Evolutionary conservation across 2,888 invertebrate genomes (phyloP).

Genomic region (Linyphia triangularis): DNA sequence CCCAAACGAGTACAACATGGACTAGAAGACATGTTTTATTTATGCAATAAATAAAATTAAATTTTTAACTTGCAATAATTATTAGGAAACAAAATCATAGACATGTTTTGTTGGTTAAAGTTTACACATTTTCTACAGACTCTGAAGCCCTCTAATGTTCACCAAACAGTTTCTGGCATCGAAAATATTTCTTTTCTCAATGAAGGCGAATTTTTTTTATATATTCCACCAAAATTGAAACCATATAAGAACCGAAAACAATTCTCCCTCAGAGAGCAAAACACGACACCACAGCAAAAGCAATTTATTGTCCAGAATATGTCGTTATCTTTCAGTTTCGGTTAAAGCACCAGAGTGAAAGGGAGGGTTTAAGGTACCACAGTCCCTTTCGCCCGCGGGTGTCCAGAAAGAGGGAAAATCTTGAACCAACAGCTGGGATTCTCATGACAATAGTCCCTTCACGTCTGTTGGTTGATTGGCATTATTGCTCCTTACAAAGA

Average conservation of each 20-base stretch:
- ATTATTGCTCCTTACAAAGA: slow-evolving; percentile 62
- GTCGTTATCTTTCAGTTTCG: slow-evolving; percentile 20
- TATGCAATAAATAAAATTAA: too few relatives aligned
- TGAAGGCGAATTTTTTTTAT: too few relatives aligned
- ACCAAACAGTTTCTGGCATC: too few relatives aligned
- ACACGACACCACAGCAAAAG: slow-evolving; percentile 13
- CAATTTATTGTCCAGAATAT: slow-evolving; percentile 34
- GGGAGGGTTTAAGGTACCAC: slow-evolving; percentile 18
- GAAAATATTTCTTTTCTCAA: too few relatives aligned
- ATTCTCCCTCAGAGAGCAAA: slow-evolving; percentile 32
- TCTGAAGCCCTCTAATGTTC: too few relatives aligned
- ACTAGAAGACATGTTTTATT: too few relatives aligned
- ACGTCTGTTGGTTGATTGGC: slow-evolving; percentile 49
- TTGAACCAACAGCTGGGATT: slow-evolving; percentile 44
- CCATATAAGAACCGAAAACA: slow-evolving; percentile 3
- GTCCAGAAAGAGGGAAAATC: slow-evolving; percentile 44
- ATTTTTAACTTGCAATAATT: too few relatives aligned
- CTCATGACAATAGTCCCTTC: slow-evolving; percentile 40
- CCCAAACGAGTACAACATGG: too few relatives aligned
- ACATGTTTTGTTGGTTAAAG: too few relatives aligned
- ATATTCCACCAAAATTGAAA: too few relatives aligned
- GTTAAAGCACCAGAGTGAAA: background rate
- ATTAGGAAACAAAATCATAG: too few relatives aligned
- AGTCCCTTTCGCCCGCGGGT: background rate
- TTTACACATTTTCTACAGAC: too few relatives aligned